phyloP scores from a whole-genome alignment of 2,888 invertebrate genomes.

The Schrankia costaestrigalis region DNA sequence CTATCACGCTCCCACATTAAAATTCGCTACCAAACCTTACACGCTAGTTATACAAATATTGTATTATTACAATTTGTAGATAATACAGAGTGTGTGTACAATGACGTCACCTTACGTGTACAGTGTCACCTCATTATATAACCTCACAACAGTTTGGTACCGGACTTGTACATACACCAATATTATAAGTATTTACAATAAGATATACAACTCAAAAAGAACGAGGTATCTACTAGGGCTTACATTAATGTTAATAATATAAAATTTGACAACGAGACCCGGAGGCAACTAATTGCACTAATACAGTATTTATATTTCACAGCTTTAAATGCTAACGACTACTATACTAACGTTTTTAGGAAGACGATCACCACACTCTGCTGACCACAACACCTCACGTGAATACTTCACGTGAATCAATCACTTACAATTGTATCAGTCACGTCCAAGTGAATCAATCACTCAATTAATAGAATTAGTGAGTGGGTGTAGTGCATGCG shows the following conservation, averaged over 20 bases:
- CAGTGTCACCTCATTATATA: too few relatives aligned
- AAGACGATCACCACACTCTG: too few relatives aligned
- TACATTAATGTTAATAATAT: slow-evolving; percentile 29
- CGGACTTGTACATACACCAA: slow-evolving; percentile 11
- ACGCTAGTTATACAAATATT: slow-evolving; percentile 11
- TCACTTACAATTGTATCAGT: too few relatives aligned
- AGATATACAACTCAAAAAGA: slow-evolving; percentile 29
- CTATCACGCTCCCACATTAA: slow-evolving; percentile 42
- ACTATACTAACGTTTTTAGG: slow-evolving; percentile 43
- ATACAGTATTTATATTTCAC: slow-evolving; percentile 46
- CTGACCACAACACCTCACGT: too few relatives aligned
- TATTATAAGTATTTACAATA: slow-evolving; percentile 23
- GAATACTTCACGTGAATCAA: too few relatives aligned
- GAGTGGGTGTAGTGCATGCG: slow-evolving; percentile 1
- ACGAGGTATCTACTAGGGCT: slow-evolving; percentile 18
- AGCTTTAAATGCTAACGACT: slow-evolving; percentile 42
- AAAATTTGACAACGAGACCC: slow-evolving; percentile 51
- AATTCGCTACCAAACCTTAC: slow-evolving; percentile 27
- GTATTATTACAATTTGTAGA: slow-evolving; percentile 1
- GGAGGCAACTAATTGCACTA: slow-evolving; percentile 63
- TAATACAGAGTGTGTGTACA: slow-evolving; percentile 7
- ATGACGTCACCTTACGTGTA: too few relatives aligned
- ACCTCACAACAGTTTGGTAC: slow-evolving; percentile 11
- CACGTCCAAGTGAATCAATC: too few relatives aligned
- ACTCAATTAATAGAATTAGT: too few relatives aligned